A percentile compares a stretch with the other conserved stretches of the same genome.
phyloP scores from a whole-genome alignment of 2,113 vertebrate genomes.

The Epinephelus lanceolatus region DNA sequence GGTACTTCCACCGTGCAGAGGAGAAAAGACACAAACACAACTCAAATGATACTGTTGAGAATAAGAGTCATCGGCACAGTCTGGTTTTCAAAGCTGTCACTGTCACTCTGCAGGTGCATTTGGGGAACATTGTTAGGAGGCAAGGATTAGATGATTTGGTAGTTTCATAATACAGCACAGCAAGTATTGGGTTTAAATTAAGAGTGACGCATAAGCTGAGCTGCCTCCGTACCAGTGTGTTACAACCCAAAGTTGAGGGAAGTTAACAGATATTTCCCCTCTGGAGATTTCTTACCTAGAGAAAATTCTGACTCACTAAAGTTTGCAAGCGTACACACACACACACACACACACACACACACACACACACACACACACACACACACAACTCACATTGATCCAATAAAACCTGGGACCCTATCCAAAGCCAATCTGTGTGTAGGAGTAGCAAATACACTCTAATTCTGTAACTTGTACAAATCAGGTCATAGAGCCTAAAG shows the following conservation, averaged over 20 bases:
- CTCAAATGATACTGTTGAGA: slow-evolving; percentile 26
- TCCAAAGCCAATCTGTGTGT: background rate
- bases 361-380: background rate
- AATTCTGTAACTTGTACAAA: background rate
- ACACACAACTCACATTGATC: background rate
- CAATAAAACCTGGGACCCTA: background rate
- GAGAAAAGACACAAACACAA: slow-evolving; percentile 27
- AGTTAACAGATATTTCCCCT: background rate
- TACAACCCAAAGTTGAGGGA: slow-evolving; percentile 6
- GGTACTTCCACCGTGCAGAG: slow-evolving; percentile 35
- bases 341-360: background rate
- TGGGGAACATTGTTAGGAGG: slow-evolving; percentile 26
- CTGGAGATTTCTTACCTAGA: background rate
- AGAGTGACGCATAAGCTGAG: background rate
- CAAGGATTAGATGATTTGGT: slow-evolving; percentile 8
- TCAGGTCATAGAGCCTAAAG: background rate
- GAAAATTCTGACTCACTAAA: slow-evolving; percentile 2
- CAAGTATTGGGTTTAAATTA: background rate
- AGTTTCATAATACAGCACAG: slow-evolving; percentile 6
- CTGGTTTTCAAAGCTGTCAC: slow-evolving; percentile 44
- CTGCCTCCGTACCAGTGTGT: slow-evolving; percentile 1
- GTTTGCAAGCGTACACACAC: background rate
- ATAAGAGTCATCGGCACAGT: slow-evolving; percentile 13
- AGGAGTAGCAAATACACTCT: background rate
- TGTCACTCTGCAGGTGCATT: slow-evolving; percentile 14